Base-by-base conservation (phyloP, 2,888 invertebrate species). In the Drosophila robusta region DNA sequence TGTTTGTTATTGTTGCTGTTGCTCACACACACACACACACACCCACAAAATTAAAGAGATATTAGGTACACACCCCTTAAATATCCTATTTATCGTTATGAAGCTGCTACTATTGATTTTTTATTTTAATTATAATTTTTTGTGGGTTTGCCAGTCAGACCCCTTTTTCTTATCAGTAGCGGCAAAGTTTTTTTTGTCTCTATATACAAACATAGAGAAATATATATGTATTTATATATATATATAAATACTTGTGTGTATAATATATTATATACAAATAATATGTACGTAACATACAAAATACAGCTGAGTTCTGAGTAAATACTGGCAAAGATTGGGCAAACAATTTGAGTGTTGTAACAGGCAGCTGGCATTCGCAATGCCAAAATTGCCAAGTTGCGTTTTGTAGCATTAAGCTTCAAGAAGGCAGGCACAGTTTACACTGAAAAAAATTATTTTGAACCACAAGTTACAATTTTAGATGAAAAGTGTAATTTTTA, bases 1-100 rank as follows among this genome's bases (percentile, higher is more conserved):
- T 67, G 67, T 65, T 68, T 78, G 80, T 70, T 80, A 65, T 77
- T 67, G 78, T 65, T 50, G 56, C 57, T 55, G 9, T 16, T 49
- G 34, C 3, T 9, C 29, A 61, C 42, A 56, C 32, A 68, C 14
- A 39, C 14, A 22, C 29, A 44, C 34, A 71, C 41, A 71, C 34
- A 50, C 18, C 22, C 39, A 55, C 18, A 34, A 5, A 47, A 14
- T 26, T 11, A 60, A 1, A 57, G n/a, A 57, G 34, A 42, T 18
- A 18, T n/a, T 26, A 41, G 18, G 50, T n/a, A 70, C 24, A 36
- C 39, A 26, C n/a, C 49, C 57, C 54, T 39, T 39, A 45, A 49
- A 42, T 55, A 64, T 41, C 54, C 41, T 55, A 54, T 62, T 70
- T 47, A 47, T 51, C 45, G 29, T 56, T 41, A 34, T 58, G 32